Percentiles rank a stretch among this genome's conserved stretches.
These are phyloP conservation scores for Diorhabda sublineata DNA, from an alignment of 1,140 invertebrate genomes.

Conservation along the genomic window DNA sequence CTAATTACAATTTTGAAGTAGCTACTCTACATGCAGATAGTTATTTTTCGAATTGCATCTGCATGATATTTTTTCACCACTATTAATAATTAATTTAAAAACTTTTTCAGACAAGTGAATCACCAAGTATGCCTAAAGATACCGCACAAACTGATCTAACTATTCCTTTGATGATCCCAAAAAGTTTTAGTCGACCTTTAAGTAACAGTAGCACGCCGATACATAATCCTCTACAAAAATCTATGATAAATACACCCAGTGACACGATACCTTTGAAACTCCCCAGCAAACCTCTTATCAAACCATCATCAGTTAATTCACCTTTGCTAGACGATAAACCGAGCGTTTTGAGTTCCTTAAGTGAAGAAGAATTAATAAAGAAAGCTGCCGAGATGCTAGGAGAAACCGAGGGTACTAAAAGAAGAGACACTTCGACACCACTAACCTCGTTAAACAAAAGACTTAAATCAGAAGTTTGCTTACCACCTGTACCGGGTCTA, in stretches of 20 bases:
- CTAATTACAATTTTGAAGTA: no score
- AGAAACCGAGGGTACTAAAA: slow-evolving; percentile 28
- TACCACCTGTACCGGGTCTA: slow-evolving; percentile 36
- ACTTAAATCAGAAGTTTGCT: slow-evolving; percentile 27
- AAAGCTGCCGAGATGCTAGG: slow-evolving; percentile 57
- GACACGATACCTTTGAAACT: slow-evolving; percentile 46
- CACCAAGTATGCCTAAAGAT: slow-evolving; percentile 10
- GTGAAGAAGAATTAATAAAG: slow-evolving; percentile 53
- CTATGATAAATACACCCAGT: slow-evolving; percentile 18
- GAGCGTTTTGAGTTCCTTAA: slow-evolving; percentile 52
- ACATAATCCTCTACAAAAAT: not conserved
- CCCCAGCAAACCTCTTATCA: slow-evolving; percentile 42
- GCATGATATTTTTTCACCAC: no score
- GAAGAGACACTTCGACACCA: not conserved
- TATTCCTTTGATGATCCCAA: slow-evolving; percentile 46
- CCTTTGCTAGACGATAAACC: slow-evolving; percentile 31
- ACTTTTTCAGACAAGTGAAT: slow-evolving; percentile 19
- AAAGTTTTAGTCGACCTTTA: slow-evolving; percentile 38
- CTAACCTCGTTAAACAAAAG: slow-evolving; percentile 12
- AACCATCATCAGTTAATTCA: slow-evolving; percentile 16
- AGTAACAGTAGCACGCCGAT: slow-evolving; percentile 5
- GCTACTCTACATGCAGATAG: no score
- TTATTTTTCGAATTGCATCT: no score
- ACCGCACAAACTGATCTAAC: slow-evolving; percentile 38
- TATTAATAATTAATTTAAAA: not conserved